These are phyloP conservation scores for Scolanthus callimorphus DNA, from an alignment of 92 coral and sea anemone genomes.

Conservation along the genomic window DNA sequence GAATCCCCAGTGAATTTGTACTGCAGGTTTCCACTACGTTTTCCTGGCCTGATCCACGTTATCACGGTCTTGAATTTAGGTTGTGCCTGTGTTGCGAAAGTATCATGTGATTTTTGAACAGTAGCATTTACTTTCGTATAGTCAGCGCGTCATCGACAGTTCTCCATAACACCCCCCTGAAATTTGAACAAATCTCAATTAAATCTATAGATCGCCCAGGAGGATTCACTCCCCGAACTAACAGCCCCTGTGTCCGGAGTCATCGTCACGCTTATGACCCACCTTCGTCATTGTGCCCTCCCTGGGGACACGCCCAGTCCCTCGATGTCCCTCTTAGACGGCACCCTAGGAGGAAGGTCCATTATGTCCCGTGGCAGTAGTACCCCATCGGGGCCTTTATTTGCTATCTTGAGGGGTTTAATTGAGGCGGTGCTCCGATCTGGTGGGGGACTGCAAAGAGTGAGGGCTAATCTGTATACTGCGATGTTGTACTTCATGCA, in stretches of 20 bases:
- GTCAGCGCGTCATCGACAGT: too few species aligned
- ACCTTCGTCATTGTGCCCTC: conserved; percentile 79
- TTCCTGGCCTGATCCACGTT: too few species aligned
- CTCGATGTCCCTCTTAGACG: conserved; percentile 23
- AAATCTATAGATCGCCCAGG: conserved; percentile 92
- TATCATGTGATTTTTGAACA: too few species aligned
- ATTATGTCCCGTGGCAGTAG: conserved; percentile 36
- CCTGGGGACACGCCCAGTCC: conserved; percentile 45
- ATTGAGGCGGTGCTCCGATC: conserved; percentile 84
- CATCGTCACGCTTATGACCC: conserved; percentile 80
- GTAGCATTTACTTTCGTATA: too few species aligned
- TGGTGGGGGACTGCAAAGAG: conserved; percentile 94
- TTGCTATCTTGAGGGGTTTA: conserved; percentile 82
- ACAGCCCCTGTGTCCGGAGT: conserved; percentile 96
- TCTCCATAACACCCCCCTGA: too few species aligned
- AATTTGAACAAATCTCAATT: too few species aligned
- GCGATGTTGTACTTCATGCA: conserved; percentile 92
- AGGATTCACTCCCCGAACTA: conserved; percentile 70
- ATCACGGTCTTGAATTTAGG: too few species aligned
- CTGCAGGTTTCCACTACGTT: too few species aligned
- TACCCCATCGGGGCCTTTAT: conserved; percentile 79
- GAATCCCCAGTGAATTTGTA: too few species aligned
- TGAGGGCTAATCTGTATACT: conserved; percentile 91
- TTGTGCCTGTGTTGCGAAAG: too few species aligned
- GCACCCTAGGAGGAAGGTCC: conserved; percentile 28